These are phyloP conservation scores for Muricea muricata DNA, from an alignment of 92 coral and sea anemone species.

Conservation along the genomic window DNA sequence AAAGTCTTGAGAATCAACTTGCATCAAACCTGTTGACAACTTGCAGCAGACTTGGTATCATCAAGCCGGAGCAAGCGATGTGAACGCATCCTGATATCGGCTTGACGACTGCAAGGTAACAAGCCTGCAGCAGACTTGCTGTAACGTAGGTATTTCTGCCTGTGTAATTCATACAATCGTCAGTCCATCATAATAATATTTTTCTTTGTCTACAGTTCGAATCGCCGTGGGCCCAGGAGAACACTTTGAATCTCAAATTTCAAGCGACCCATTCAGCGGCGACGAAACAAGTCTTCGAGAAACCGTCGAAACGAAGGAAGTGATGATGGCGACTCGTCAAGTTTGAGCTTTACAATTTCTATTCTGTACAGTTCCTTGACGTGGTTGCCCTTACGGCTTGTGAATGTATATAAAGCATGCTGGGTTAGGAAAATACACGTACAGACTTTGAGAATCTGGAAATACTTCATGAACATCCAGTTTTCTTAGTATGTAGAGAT, in stretches of 20 bases:
- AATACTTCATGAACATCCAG: neutral
- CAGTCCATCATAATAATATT: neutral
- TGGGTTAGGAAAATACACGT: too few relatives aligned
- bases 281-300: slow-evolving; percentile 37
- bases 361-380: neutral
- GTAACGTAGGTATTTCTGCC: too few relatives aligned
- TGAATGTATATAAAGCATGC: neutral
- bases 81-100: too few relatives aligned
- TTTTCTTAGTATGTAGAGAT: neutral
- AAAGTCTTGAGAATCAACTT: too few relatives aligned
- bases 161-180: too few relatives aligned
- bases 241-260: slow-evolving; percentile 44
- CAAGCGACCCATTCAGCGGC: slow-evolving; percentile 47
- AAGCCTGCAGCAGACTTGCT: too few relatives aligned
- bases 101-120: too few relatives aligned
- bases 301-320: slow-evolving; percentile 36
- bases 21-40: too few relatives aligned
- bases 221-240: slow-evolving; percentile 51
- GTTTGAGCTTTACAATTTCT: slow-evolving; percentile 15
- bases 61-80: too few relatives aligned
- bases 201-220: slow-evolving; percentile 19
- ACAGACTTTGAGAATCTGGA: too few relatives aligned
- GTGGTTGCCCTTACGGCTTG: neutral
- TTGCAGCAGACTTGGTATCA: too few relatives aligned
- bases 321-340: neutral